Percentiles rank a stretch among this genome's conserved stretches.
phyloP scores from a whole-genome alignment of 2,113 vertebrate species.

The Pterocles orientalis region DNA sequence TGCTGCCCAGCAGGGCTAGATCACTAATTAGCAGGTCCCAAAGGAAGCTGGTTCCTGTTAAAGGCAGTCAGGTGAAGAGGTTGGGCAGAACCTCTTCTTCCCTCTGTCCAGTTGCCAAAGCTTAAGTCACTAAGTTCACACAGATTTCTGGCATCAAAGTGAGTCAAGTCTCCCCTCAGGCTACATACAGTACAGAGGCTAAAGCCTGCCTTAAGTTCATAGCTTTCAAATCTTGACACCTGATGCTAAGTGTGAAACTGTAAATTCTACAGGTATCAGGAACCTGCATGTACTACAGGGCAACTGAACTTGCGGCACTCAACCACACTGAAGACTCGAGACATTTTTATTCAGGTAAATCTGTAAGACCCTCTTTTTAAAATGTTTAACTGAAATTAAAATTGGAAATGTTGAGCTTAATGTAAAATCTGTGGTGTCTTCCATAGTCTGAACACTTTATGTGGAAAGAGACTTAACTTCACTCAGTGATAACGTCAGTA shows the following conservation, averaged over 20 bases:
- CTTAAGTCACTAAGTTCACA: background rate
- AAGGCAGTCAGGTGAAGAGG: background rate
- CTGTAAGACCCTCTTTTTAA: background rate
- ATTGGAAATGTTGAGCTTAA: background rate
- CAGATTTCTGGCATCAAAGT: background rate
- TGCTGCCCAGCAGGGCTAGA: background rate
- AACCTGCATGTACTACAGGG: background rate
- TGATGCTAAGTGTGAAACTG: background rate
- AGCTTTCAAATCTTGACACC: background rate
- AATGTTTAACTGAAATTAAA: background rate
- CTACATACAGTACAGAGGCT: background rate
- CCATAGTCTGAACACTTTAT: background rate
- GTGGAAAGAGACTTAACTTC: background rate
- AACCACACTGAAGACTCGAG: background rate
- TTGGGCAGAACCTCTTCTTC: background rate
- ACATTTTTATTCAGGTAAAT: background rate
- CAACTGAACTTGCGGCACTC: background rate
- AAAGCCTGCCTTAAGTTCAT: background rate
- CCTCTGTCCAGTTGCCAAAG: background rate
- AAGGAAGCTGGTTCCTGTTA: background rate
- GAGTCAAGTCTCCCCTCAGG: background rate
- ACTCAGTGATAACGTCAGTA: background rate
- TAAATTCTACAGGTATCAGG: background rate
- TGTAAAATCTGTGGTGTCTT: background rate
- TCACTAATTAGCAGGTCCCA: background rate